Percentiles rank a stretch among this genome's conserved stretches.
These are phyloP conservation scores for Falco peregrinus DNA, from an alignment of 2,797 vertebrate species.

Conservation along the genomic window DNA sequence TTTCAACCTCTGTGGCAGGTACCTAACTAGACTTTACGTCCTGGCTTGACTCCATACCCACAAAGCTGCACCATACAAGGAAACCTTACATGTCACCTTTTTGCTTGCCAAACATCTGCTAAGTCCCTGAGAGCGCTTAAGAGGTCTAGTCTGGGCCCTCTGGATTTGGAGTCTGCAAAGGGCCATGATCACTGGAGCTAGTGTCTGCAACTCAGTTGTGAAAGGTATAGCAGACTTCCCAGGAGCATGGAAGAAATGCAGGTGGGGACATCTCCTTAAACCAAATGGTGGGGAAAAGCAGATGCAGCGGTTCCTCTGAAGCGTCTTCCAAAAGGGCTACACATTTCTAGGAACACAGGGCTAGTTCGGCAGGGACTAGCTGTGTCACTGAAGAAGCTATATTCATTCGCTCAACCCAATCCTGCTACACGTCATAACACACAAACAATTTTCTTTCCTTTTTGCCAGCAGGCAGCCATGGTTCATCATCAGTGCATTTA, in stretches of 20 bases:
- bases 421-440: background rate
- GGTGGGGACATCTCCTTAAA: background rate
- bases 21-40: background rate
- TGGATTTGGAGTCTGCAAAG: background rate
- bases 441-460: background rate
- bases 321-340: background rate
- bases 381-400: background rate
- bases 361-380: background rate
- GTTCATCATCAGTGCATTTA: background rate
- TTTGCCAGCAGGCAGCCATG: background rate
- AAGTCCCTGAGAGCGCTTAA: background rate
- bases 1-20: background rate
- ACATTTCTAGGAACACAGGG: background rate
- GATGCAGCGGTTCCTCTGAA: background rate
- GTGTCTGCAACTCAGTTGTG: background rate
- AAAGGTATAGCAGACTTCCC: background rate
- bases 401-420: background rate
- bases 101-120: background rate
- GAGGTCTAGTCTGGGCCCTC: background rate
- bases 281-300: background rate
- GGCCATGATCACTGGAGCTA: background rate
- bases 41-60: background rate
- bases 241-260: background rate
- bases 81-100: background rate
- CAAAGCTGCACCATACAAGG: background rate